Evolutionary conservation across 2,797 vertebrate genomes (phyloP).

Genomic region (Australoheros facetus): DNA sequence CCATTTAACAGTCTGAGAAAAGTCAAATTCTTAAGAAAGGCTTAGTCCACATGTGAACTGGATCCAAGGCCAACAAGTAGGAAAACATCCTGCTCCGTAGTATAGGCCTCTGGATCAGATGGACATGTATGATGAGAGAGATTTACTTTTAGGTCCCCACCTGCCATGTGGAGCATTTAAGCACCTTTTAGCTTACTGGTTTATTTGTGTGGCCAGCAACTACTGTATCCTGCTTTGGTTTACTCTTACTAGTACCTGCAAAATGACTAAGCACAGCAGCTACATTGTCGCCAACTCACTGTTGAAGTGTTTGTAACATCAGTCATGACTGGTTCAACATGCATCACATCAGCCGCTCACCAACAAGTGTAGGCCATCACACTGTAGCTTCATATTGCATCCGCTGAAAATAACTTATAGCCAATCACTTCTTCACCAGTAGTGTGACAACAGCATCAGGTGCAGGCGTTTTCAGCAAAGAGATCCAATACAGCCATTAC

Average conservation of each 20-base stretch:
- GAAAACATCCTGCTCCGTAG: too few species aligned
- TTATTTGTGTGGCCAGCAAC: not conserved
- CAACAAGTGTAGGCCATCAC: too few species aligned
- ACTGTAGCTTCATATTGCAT: too few species aligned
- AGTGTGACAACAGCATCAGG: too few species aligned
- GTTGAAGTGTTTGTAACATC: not conserved
- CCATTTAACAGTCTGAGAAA: too few species aligned
- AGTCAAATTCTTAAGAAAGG: too few species aligned
- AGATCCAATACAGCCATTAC: not conserved
- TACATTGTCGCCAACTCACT: not conserved
- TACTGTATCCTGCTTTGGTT: not conserved
- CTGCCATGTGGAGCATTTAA: not conserved
- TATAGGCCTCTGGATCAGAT: not conserved
- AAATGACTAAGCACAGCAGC: not conserved
- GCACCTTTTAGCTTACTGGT: not conserved
- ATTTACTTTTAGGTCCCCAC: not conserved
- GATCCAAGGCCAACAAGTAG: too few species aligned
- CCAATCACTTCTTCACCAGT: not conserved
- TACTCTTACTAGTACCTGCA: not conserved
- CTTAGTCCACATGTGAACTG: too few species aligned
- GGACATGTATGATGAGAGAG: not conserved
- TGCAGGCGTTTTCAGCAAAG: too few species aligned
- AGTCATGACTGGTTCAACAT: not conserved
- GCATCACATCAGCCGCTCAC: not conserved
- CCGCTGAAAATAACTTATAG: not conserved